Percentiles rank a stretch among this genome's conserved stretches.
phyloP scores from a whole-genome alignment of 2,797 vertebrate species.

The Sebastes oblongus region DNA sequence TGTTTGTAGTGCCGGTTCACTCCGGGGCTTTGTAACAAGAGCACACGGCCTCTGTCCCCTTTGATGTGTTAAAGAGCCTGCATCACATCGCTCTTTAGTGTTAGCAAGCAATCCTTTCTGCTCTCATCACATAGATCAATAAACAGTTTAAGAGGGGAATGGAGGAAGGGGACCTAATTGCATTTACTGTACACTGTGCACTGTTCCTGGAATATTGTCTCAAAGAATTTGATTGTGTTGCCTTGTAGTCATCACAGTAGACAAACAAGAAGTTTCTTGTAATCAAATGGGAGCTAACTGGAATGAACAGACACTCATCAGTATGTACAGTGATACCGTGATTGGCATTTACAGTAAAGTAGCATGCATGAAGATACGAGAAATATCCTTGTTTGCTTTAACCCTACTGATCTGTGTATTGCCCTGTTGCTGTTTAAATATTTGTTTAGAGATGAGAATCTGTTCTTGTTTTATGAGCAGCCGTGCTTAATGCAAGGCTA shows the following conservation, averaged over 20 bases:
- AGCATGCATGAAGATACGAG: neutral
- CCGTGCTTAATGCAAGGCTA: neutral
- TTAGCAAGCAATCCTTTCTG: slow-evolving; percentile 31
- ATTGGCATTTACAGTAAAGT: neutral
- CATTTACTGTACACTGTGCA: slow-evolving; percentile 28
- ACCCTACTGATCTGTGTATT: neutral
- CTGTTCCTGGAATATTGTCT: slow-evolving; percentile 47
- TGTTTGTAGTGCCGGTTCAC: slow-evolving; percentile 37
- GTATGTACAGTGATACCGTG: slow-evolving; percentile 15
- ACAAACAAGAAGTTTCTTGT: slow-evolving; percentile 17
- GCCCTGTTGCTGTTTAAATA: neutral
- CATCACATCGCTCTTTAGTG: slow-evolving; percentile 36
- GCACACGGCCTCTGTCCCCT: slow-evolving; percentile 34
- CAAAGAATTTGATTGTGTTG: slow-evolving; percentile 13
- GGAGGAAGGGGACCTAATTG: slow-evolving; percentile 31
- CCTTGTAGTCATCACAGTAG: neutral
- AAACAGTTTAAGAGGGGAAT: slow-evolving; percentile 36
- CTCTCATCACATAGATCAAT: slow-evolving; percentile 54
- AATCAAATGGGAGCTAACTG: neutral
- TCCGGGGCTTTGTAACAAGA: slow-evolving; percentile 46
- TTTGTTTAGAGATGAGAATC: neutral
- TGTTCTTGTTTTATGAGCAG: slow-evolving; percentile 24
- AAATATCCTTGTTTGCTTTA: slow-evolving; percentile 7
- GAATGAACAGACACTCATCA: slow-evolving; percentile 1
- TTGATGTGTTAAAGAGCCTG: slow-evolving; percentile 63